phyloP scores from a whole-genome alignment of 53 echinoderm and acorn worm genomes.

The Antedon mediterranea region DNA sequence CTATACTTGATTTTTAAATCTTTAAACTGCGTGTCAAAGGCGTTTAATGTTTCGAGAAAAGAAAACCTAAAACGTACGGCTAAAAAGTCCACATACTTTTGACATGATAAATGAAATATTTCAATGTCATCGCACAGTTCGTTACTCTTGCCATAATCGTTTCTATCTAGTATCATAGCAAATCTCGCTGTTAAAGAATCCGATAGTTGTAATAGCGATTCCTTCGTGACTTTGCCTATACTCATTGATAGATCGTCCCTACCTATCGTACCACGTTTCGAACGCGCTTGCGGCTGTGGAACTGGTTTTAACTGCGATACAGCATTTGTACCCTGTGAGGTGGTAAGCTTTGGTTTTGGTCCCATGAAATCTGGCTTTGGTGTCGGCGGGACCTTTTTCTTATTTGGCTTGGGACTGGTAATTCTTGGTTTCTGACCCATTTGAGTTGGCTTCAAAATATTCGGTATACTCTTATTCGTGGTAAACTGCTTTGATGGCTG shows the following conservation, averaged over 20 bases:
- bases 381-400: not conserved
- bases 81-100: constrained; percentile 63
- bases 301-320: constrained; percentile 24
- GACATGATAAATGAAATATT: constrained; percentile 54
- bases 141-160: constrained; percentile 47
- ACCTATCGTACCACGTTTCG: constrained; percentile 28
- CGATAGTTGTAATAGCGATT: constrained; percentile 40
- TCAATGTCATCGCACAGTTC: constrained; percentile 63
- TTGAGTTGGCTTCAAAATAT: constrained; percentile 35
- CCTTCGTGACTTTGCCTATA: constrained; percentile 27
- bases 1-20: constrained; percentile 41
- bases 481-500: constrained; percentile 39
- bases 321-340: constrained; percentile 23
- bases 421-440: constrained; percentile 73
- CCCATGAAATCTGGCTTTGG: constrained; percentile 19
- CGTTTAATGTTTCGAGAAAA: constrained; percentile 47
- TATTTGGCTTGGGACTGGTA: constrained; percentile 55
- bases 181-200: constrained; percentile 42
- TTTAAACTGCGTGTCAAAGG: constrained; percentile 29
- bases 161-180: constrained; percentile 39
- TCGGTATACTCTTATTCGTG: constrained; percentile 24
- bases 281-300: constrained; percentile 2
- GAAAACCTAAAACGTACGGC: constrained; percentile 48
- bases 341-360: constrained; percentile 26
- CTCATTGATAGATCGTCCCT: constrained; percentile 19